Percentiles rank a stretch among this genome's conserved stretches.
These are phyloP conservation scores for Emydura subglobosa DNA, from an alignment of 2,113 vertebrate species.

Conservation along the genomic window DNA sequence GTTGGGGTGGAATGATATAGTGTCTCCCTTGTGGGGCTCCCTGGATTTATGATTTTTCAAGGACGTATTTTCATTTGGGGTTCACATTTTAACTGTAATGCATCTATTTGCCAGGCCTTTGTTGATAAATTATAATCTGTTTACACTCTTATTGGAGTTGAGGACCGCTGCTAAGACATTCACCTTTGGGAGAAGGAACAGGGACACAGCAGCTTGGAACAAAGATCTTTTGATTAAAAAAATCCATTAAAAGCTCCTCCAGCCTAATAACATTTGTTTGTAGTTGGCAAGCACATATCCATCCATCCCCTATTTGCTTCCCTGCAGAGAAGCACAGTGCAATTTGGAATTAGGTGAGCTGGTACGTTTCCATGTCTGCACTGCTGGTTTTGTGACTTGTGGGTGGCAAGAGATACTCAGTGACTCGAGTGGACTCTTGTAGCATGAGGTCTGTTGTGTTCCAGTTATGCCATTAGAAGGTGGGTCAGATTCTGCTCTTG, in stretches of 20 bases:
- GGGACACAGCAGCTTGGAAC: background rate
- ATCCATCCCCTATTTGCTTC: background rate
- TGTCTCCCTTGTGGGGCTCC: background rate
- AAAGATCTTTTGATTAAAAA: background rate
- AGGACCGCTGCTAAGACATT: background rate
- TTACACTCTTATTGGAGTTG: background rate
- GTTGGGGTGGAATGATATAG: background rate
- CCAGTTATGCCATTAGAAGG: background rate
- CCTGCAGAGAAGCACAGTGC: background rate
- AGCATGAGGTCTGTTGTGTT: background rate
- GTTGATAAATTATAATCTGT: background rate
- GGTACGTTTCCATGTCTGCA: background rate
- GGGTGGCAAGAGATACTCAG: no score
- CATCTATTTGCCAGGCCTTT: background rate
- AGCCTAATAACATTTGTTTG: background rate
- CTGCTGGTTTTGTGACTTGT: background rate
- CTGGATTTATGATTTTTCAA: background rate
- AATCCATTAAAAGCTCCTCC: background rate
- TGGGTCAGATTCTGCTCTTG: background rate
- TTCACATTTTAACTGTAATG: background rate
- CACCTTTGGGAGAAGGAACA: background rate
- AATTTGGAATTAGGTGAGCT: background rate
- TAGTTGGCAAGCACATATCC: background rate
- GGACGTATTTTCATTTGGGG: background rate
- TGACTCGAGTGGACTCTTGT: no score